phyloP scores from a whole-genome alignment of 2,113 vertebrate genomes.

The Oophaga pumilio region DNA sequence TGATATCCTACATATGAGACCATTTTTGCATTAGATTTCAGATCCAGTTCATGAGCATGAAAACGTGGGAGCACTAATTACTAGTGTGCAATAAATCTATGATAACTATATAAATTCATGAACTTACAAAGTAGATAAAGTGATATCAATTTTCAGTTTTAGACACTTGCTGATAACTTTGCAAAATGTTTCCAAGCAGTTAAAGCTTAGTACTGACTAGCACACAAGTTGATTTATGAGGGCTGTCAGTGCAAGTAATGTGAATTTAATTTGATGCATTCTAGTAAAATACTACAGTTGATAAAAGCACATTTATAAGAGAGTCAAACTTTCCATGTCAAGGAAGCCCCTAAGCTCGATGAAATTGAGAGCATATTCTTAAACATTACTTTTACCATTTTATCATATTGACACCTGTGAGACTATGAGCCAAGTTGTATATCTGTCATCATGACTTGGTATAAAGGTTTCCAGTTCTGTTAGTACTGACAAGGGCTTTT shows the following conservation, averaged over 20 bases:
- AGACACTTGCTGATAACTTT: conserved; percentile 26
- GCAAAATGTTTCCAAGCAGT: neutral
- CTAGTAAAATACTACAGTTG: neutral
- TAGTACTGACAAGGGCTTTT: neutral
- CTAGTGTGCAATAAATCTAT: conserved; percentile 1
- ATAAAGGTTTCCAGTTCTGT: conserved; percentile 7
- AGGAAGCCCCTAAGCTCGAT: neutral
- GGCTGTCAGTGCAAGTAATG: conserved; percentile 29
- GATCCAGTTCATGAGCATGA: neutral
- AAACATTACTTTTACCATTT: conserved; percentile 13
- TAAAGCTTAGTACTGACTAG: neutral
- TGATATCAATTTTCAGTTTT: conserved; percentile 5
- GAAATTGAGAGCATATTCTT: conserved; percentile 6
- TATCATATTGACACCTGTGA: conserved; percentile 16
- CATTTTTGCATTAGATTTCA: neutral
- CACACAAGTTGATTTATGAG: conserved; percentile 31
- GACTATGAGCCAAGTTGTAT: conserved; percentile 9
- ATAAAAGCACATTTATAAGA: conserved; percentile 25
- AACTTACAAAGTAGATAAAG: conserved; percentile 1
- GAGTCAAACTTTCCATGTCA: conserved; percentile 26
- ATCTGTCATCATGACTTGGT: neutral
- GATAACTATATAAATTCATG: neutral
- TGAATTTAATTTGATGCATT: conserved; percentile 39
- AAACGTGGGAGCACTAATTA: neutral
- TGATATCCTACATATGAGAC: neutral